Conservation (phyloP, 2,888 invertebrate genomes). For the Salpingus planirostris region DNA sequence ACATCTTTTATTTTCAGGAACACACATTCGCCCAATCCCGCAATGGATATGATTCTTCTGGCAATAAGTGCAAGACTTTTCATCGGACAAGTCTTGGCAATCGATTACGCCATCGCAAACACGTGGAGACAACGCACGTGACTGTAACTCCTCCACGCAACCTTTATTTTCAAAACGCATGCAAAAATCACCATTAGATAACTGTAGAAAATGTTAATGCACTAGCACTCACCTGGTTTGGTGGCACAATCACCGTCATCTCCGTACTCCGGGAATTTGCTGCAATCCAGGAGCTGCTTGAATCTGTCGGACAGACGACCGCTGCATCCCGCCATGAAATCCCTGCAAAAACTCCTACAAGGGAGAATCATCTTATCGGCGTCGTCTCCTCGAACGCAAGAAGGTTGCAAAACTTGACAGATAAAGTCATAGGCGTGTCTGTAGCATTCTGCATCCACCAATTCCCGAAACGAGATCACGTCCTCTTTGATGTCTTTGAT, state of each 20-base stretch:
- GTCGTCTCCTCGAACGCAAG: conserved; percentile 47
- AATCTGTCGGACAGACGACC: conserved; percentile 62
- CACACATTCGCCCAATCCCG: conserved; percentile 67
- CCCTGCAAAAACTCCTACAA: conserved; percentile 76
- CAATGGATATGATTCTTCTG: conserved; percentile 65
- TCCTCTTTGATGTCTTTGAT: conserved; percentile 60
- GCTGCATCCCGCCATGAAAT: conserved; percentile 78
- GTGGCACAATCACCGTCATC: conserved; percentile 65
- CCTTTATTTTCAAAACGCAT: conserved; percentile 44
- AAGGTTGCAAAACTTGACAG: conserved; percentile 77
- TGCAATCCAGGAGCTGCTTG: conserved; percentile 66
- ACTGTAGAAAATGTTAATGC: background rate
- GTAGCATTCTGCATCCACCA: conserved; percentile 88
- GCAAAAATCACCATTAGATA: conserved; percentile 1
- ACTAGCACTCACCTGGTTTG: conserved; percentile 57
- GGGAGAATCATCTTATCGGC: conserved; percentile 56
- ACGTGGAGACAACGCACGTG: conserved; percentile 64
- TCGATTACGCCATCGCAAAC: conserved; percentile 82
- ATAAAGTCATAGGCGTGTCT: conserved; percentile 82
- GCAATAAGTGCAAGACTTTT: conserved; percentile 72
- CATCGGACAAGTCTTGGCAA: conserved; percentile 76
- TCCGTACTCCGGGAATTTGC: conserved; percentile 68
- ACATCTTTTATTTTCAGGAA: conserved; percentile 62
- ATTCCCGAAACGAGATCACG: conserved; percentile 71
- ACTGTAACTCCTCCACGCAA: conserved; percentile 65